These are phyloP conservation scores for Limenitis arthemis DNA, from an alignment of 2,888 invertebrate genomes.

Conservation along the genomic window DNA sequence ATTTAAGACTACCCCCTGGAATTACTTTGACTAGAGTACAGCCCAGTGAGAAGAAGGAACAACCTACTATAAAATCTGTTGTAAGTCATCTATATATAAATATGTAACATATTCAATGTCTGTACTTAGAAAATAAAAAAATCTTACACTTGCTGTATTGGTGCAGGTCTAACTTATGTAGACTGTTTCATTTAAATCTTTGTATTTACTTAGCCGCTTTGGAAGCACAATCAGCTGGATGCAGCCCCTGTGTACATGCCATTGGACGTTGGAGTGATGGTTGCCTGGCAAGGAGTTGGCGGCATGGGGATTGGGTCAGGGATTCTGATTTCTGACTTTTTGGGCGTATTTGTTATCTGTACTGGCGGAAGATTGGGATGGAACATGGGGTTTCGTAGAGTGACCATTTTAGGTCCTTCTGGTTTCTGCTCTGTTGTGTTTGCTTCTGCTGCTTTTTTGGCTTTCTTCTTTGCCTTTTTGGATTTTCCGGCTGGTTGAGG, in stretches of 20 bases:
- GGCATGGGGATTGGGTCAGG: constrained; percentile 66
- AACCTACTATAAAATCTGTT: constrained; percentile 52
- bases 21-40: constrained; percentile 84
- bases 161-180: background rate
- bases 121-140: background rate
- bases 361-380: constrained; percentile 68
- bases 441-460: constrained; percentile 47
- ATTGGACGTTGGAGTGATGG: constrained; percentile 67
- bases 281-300: constrained; percentile 60
- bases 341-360: constrained; percentile 41
- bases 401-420: constrained; percentile 77
- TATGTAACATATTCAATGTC: background rate
- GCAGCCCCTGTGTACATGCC: no score
- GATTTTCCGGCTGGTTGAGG: constrained; percentile 45
- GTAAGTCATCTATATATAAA: constrained; percentile 33
- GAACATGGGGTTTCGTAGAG: constrained; percentile 85
- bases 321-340: constrained; percentile 52
- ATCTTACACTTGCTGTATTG: background rate
- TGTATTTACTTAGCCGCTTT: constrained; percentile 29
- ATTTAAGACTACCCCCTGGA: constrained; percentile 81
- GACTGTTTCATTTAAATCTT: no score
- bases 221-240: constrained; percentile 48
- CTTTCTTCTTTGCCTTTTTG: constrained; percentile 63
- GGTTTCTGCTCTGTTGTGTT: constrained; percentile 32
- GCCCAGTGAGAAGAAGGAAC: constrained; percentile 57